Base-by-base conservation (phyloP, 2,797 vertebrate genomes). In the Danio aesculapii region DNA sequence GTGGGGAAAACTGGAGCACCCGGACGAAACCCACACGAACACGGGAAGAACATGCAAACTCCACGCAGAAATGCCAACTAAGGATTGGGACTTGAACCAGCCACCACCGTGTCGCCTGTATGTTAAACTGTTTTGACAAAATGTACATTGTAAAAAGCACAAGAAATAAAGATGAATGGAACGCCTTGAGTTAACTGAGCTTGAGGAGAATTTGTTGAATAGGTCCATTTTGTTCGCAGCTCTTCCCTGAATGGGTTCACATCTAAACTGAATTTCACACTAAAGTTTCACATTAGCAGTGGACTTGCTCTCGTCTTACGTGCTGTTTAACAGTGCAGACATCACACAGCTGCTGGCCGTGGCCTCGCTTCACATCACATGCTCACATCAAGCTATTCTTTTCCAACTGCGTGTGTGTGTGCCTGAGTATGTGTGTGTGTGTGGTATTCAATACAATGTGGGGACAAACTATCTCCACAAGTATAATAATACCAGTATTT, bases 351-450 rank as follows among this genome's bases (percentile, higher is more conserved):
- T 83, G 82, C 43, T 6, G 50, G 21, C 21, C 50, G 44, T 52
- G 49, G 30, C 47, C 59, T 77, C 49, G 64, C 55, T 59, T 81
- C 74, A 75, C 64, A 68, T 75, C 66, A 80, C 49, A 63, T 67
- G 64, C 78, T 80, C 77, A 67, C 46, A 58, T 68, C 55, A 64
- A 72, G 55, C 69, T 81, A 75, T 82, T 66, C 73, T 77, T 55
- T 84, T 53, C 63, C 64, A 82, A 70, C 43, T 10, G 39, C 39
- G 6, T 1, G 6, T 12, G 30, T 73, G 52, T 71, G 52, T 19
- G 10, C 3, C 49, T 10, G 19, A 16, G 6, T 2, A 4, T 12
- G 74, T 75, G 30, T 73, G 50, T n/a, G n/a, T 71, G 69, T 21
- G 50, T 57, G 19, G 30, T 30, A 30, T 30, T 30, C 30, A 30